Conservation (phyloP, 2,888 invertebrate genomes). For the Emmelina monodactyla region DNA sequence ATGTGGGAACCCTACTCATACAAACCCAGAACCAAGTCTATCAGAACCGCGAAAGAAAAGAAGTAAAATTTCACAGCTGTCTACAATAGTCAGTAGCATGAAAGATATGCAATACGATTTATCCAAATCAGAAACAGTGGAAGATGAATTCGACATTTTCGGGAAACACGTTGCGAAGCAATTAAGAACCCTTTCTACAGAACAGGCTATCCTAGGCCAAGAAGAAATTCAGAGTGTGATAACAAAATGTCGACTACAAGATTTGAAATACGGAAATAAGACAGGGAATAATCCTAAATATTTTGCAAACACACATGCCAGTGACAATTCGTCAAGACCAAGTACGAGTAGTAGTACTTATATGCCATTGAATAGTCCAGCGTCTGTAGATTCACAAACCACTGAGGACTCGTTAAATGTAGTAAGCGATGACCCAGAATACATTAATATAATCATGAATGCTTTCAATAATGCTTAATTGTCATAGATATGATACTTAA, state of each 20-base stretch:
- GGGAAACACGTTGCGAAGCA: conserved; percentile 6
- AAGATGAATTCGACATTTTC: conserved; percentile 7
- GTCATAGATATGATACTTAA: conserved; percentile 7
- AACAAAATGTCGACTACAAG: conserved; percentile 3
- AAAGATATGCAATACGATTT: conserved; percentile 11
- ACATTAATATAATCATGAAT: conserved; percentile 12
- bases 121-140: conserved; percentile 12
- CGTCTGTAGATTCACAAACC: conserved; percentile 8
- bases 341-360: conserved; percentile 3
- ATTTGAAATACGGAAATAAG: conserved; percentile 5
- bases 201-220: conserved; percentile 9
- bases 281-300: conserved; percentile 2
- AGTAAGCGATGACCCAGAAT: conserved; percentile 12
- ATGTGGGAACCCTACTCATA: conserved; percentile 2
- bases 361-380: conserved; percentile 13
- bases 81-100: neutral
- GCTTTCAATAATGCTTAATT: conserved; percentile 9
- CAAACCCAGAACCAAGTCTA: neutral
- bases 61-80: conserved; percentile 13
- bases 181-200: conserved; percentile 5
- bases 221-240: conserved; percentile 6
- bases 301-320: conserved; percentile 4
- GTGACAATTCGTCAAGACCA: conserved; percentile 4
- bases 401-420: conserved; percentile 10
- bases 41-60: conserved; percentile 11